Evolutionary conservation across 2,888 invertebrate genomes (phyloP).

Genomic region (Stramonita haemastoma): DNA sequence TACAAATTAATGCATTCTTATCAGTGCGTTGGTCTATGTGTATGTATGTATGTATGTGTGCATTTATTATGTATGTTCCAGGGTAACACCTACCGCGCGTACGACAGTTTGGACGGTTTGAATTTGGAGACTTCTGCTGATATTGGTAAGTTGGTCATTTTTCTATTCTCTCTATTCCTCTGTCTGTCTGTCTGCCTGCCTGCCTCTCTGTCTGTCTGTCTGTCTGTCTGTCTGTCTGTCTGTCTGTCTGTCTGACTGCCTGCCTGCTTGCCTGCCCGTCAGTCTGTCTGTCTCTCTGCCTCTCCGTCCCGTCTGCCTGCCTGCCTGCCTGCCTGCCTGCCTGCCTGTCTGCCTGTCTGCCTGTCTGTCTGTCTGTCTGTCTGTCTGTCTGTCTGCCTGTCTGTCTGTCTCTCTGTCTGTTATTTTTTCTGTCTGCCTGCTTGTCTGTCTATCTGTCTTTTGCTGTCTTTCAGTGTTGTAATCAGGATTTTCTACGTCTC

Average conservation of each 20-base stretch:
- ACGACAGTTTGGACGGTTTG: conserved; percentile 1
- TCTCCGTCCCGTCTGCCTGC: no score
- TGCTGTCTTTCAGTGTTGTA: neutral
- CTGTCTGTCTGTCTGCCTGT: neutral
- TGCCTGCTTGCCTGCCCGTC: no score
- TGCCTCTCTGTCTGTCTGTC: neutral
- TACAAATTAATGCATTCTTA: neutral
- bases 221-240: neutral
- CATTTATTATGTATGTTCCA: conserved; percentile 20
- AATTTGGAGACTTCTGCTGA: neutral
- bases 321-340: no score
- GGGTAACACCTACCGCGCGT: neutral
- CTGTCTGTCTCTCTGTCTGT: neutral
- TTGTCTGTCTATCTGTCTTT: neutral
- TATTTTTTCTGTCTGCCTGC: neutral
- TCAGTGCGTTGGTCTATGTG: conserved; percentile 6
- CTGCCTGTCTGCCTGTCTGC: neutral
- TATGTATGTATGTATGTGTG: no score
- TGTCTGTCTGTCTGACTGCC: no score
- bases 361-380: neutral
- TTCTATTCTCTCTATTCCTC: neutral
- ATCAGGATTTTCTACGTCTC: no score
- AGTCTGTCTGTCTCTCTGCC: no score
- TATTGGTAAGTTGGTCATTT: neutral
- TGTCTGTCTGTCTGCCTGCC: neutral